These are phyloP conservation scores for Noctuana brunneofusca DNA, from an alignment of 2,888 invertebrate genomes.

Conservation along the genomic window DNA sequence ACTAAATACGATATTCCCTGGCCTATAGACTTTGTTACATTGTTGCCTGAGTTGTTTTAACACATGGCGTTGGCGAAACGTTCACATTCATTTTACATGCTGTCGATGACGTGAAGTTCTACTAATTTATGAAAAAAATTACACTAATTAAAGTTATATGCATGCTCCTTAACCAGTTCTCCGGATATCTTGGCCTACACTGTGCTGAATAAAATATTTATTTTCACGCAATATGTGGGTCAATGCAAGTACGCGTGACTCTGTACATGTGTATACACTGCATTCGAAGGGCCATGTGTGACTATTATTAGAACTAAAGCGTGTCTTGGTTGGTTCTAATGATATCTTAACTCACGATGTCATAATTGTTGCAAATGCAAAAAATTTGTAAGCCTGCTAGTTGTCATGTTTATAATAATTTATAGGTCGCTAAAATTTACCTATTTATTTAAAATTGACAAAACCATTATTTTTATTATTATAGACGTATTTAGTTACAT, in stretches of 20 bases:
- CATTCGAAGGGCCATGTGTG: slow-evolving; percentile 56
- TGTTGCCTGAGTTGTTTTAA: too few relatives aligned
- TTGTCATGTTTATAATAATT: too few relatives aligned
- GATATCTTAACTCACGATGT: slow-evolving; percentile 18
- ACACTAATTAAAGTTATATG: neutral
- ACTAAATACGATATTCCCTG: too few relatives aligned
- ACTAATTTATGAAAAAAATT: too few relatives aligned
- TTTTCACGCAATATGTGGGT: slow-evolving; percentile 73
- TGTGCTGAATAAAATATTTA: slow-evolving; percentile 50
- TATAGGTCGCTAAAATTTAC: neutral
- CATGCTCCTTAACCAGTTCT: neutral
- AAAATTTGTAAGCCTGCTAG: neutral
- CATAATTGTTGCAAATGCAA: neutral
- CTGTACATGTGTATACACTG: slow-evolving; percentile 32
- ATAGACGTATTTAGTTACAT: neutral
- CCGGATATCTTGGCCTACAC: slow-evolving; percentile 6
- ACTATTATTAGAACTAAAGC: slow-evolving; percentile 62
- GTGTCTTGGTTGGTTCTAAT: slow-evolving; percentile 50
- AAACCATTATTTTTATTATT: neutral
- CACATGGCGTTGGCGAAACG: too few relatives aligned
- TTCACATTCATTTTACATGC: too few relatives aligned
- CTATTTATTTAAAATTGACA: neutral
- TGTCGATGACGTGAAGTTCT: too few relatives aligned
- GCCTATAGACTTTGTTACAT: too few relatives aligned
- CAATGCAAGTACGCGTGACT: slow-evolving; percentile 62